Percentiles rank a stretch among this genome's conserved stretches.
Evolutionary conservation across 2,113 vertebrate genomes (phyloP).

Genomic region (Cynoglossus semilaevis): DNA sequence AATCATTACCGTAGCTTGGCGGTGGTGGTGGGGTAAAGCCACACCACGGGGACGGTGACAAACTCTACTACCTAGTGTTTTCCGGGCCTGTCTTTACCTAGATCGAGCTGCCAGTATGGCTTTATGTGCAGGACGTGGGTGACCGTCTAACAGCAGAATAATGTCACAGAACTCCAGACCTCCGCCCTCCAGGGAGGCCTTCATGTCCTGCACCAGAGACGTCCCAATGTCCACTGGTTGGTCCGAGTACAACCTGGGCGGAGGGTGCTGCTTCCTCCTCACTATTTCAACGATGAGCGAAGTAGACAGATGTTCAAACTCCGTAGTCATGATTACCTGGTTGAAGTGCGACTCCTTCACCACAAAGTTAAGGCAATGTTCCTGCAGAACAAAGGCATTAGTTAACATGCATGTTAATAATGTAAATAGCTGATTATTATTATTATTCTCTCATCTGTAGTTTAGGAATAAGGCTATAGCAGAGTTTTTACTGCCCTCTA

Average conservation of each 20-base stretch:
- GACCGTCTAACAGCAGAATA: conserved; percentile 89
- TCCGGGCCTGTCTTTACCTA: conserved; percentile 73
- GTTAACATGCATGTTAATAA: neutral
- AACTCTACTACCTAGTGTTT: too few relatives aligned
- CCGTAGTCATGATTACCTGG: conserved; percentile 99
- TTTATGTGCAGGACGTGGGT: conserved; percentile 92
- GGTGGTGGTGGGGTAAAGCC: too few relatives aligned
- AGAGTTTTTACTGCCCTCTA: neutral
- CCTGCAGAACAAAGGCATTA: conserved; percentile 71
- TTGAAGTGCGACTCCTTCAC: conserved; percentile 99
- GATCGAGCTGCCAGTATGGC: conserved; percentile 95
- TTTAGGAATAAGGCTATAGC: neutral
- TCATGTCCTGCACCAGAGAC: conserved; percentile 98
- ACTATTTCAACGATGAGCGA: conserved; percentile 97
- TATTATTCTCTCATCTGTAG: neutral
- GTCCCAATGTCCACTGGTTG: conserved; percentile 96
- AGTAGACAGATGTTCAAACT: conserved; percentile 94
- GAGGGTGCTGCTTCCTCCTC: conserved; percentile 94
- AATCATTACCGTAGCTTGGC: too few relatives aligned
- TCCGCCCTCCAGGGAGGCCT: conserved; percentile 92
- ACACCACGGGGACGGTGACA: too few relatives aligned
- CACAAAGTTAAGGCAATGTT: conserved; percentile 98
- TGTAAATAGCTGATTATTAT: neutral
- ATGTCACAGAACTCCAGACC: conserved; percentile 97
- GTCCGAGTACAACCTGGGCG: conserved; percentile 85